phyloP scores from a whole-genome alignment of 2,888 invertebrate genomes.

The Neoaliturus tenellus region DNA sequence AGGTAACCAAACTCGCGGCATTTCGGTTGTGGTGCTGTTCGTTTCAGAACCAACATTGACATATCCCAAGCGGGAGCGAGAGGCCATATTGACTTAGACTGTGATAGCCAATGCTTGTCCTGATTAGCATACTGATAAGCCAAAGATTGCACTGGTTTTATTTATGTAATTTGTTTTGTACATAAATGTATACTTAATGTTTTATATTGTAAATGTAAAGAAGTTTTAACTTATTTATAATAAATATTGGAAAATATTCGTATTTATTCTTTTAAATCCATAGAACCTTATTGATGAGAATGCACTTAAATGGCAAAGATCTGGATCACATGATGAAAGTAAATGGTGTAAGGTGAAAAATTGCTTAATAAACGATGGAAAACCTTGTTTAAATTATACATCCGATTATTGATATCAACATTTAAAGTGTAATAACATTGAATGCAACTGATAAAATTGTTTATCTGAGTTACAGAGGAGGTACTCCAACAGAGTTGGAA shows the following conservation, averaged over 20 bases:
- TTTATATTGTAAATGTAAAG: slow-evolving; percentile 43
- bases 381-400: too few species aligned
- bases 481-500: too few species aligned
- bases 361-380: too few species aligned
- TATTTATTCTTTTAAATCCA: not conserved
- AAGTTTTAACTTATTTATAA: slow-evolving; percentile 45
- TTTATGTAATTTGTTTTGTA: slow-evolving; percentile 32
- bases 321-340: too few species aligned
- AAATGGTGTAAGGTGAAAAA: too few species aligned
- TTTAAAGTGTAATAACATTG: too few species aligned
- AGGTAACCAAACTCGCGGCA: not conserved
- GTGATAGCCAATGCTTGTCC: slow-evolving; percentile 46
- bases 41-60: not conserved
- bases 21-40: not conserved
- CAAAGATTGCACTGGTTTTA: slow-evolving; percentile 25
- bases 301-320: too few species aligned
- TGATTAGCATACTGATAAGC: slow-evolving; percentile 20
- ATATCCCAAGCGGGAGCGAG: not conserved
- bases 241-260: not conserved
- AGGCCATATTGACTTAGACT: slow-evolving; percentile 36
- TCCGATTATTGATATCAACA: too few species aligned
- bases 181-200: slow-evolving; percentile 47
- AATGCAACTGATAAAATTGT: too few species aligned
- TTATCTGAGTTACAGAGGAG: too few species aligned
- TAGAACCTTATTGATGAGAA: too few species aligned